Conservation (phyloP, 2,888 invertebrate genomes). For the Epinotia brunnichana region DNA sequence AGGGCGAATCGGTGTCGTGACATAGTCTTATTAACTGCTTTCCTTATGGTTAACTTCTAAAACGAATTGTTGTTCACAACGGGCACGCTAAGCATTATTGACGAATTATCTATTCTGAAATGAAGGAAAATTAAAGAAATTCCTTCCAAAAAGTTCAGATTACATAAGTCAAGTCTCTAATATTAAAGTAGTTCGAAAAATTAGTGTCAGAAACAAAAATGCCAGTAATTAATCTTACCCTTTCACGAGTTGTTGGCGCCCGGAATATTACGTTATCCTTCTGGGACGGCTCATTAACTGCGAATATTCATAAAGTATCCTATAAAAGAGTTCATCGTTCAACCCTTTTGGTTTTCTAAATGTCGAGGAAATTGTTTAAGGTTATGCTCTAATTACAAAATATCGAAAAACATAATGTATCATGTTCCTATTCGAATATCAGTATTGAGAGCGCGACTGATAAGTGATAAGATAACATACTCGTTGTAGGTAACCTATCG, state of each 20-base stretch:
- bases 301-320: conserved; percentile 59
- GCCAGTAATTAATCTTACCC: conserved; percentile 80
- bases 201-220: conserved; percentile 62
- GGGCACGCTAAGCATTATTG: conserved; percentile 34
- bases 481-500: too few species aligned
- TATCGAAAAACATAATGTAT: neutral
- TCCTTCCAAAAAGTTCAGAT: neutral
- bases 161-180: neutral
- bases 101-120: conserved; percentile 21
- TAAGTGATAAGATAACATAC: too few species aligned
- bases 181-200: conserved; percentile 13
- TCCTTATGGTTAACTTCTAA: conserved; percentile 57
- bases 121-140: neutral
- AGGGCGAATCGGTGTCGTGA: conserved; percentile 54
- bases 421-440: neutral
- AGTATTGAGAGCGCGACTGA: too few species aligned
- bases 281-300: conserved; percentile 68
- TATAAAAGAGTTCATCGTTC: conserved; percentile 46
- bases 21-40: conserved; percentile 61
- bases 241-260: conserved; percentile 78
- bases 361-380: conserved; percentile 37
- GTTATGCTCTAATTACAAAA: neutral
- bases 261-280: conserved; percentile 43
- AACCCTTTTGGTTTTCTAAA: conserved; percentile 44
- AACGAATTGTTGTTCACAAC: conserved; percentile 49